These are phyloP conservation scores for Phymatocera aterrima DNA, from an alignment of 2,888 invertebrate species.

Conservation along the genomic window DNA sequence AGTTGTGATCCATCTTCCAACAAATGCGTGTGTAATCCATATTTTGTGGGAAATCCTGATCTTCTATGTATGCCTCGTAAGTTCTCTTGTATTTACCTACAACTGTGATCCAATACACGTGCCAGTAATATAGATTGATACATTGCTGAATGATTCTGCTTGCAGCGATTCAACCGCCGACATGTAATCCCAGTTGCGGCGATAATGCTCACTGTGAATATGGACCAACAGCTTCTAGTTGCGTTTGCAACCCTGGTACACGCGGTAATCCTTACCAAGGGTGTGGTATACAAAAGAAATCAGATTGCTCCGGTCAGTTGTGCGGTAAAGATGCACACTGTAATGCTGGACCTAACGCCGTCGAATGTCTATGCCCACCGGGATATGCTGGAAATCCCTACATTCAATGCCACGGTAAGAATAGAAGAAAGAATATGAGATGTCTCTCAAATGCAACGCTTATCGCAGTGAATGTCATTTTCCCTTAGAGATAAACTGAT, in stretches of 20 bases:
- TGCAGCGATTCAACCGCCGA: constrained; percentile 85
- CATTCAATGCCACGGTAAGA: constrained; percentile 84
- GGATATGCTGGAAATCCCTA: constrained; percentile 93
- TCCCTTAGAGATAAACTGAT: background rate
- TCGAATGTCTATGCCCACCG: constrained; percentile 89
- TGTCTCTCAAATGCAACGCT: background rate
- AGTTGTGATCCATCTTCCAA: constrained; percentile 88
- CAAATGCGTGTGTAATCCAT: constrained; percentile 90
- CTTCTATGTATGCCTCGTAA: constrained; percentile 94
- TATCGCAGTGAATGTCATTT: background rate
- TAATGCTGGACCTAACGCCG: constrained; percentile 83
- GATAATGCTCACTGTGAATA: constrained; percentile 92
- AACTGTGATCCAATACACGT: background rate
- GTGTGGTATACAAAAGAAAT: constrained; percentile 84
- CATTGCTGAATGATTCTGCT: constrained; percentile 58
- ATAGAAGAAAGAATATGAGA: background rate
- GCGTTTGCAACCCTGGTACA: constrained; percentile 89
- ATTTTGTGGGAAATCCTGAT: constrained; percentile 93
- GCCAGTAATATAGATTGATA: constrained; percentile 27
- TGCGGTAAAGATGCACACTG: constrained; percentile 91
- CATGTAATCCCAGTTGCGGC: constrained; percentile 88
- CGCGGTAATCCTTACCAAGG: constrained; percentile 92
- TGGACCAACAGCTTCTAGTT: constrained; percentile 82
- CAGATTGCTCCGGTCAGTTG: constrained; percentile 83
- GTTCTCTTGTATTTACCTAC: constrained; percentile 68